Evolutionary conservation across 2,888 invertebrate genomes (phyloP).

Genomic region (Fragum whitleyi): DNA sequence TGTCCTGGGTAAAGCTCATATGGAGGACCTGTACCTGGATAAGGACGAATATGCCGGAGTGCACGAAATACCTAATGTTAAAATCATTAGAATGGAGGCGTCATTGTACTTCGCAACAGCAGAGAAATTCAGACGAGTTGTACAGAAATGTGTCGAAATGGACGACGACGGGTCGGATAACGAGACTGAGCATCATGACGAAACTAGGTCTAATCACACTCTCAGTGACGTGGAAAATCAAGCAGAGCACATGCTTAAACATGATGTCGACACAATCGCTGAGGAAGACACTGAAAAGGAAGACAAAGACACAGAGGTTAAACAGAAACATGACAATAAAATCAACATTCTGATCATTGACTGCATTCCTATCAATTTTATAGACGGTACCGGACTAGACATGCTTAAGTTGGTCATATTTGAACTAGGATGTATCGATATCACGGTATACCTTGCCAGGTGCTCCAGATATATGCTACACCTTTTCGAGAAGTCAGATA

Average conservation of each 20-base stretch:
- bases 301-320: not conserved
- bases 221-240: slow-evolving; percentile 9
- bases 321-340: slow-evolving; percentile 23
- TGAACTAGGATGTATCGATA: slow-evolving; percentile 65
- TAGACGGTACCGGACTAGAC: slow-evolving; percentile 78
- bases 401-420: slow-evolving; percentile 70
- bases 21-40: slow-evolving; percentile 71
- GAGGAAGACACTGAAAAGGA: slow-evolving; percentile 33
- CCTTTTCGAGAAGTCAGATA: slow-evolving; percentile 68
- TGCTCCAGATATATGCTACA: slow-evolving; percentile 67
- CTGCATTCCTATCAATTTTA: slow-evolving; percentile 78
- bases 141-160: slow-evolving; percentile 76
- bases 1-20: slow-evolving; percentile 69
- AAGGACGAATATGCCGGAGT: slow-evolving; percentile 71
- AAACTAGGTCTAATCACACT: not conserved
- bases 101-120: slow-evolving; percentile 82
- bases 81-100: slow-evolving; percentile 81
- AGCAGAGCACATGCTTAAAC: slow-evolving; percentile 4
- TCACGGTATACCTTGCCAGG: slow-evolving; percentile 72
- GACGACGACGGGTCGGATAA: slow-evolving; percentile 20
- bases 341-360: slow-evolving; percentile 73
- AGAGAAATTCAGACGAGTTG: slow-evolving; percentile 77
- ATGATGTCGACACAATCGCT: slow-evolving; percentile 32
- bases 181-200: slow-evolving; percentile 10
- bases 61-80: slow-evolving; percentile 73